Conservation (phyloP, 2,797 vertebrate species). For the Acrossocheilus fasciatus region DNA sequence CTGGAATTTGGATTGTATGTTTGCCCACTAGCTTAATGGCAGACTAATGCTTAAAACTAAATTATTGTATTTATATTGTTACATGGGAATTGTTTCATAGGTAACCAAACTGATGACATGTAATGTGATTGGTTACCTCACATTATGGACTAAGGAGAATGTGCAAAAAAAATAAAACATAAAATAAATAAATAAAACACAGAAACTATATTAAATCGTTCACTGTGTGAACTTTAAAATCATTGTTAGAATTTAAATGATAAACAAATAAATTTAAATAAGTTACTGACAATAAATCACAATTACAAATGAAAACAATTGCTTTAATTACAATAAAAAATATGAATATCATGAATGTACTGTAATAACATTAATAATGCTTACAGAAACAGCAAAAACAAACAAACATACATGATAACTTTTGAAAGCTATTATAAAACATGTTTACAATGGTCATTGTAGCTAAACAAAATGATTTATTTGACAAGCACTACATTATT, state of each 20-base stretch:
- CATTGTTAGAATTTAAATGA: background rate
- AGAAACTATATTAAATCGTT: background rate
- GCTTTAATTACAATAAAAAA: constrained; percentile 19
- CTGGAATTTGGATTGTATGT: constrained; percentile 63
- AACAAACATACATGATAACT: background rate
- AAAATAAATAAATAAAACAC: background rate
- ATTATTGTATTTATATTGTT: background rate
- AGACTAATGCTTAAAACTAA: background rate
- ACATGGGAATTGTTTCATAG: background rate
- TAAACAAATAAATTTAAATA: background rate
- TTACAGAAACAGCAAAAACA: background rate
- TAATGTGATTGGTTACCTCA: background rate
- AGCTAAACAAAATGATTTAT: background rate
- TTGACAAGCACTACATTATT: background rate
- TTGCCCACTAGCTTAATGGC: background rate
- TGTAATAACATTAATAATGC: background rate
- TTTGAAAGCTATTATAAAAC: background rate
- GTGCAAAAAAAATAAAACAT: background rate
- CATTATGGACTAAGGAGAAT: background rate
- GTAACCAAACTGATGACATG: background rate
- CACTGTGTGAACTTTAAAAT: background rate
- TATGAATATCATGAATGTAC: background rate
- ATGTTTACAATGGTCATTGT: background rate
- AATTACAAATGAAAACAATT: background rate
- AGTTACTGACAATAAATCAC: background rate